These are phyloP conservation scores for Axinella damicornis DNA, from an alignment of 37 sponge, comb jelly and placozoan genomes.

Conservation along the genomic window DNA sequence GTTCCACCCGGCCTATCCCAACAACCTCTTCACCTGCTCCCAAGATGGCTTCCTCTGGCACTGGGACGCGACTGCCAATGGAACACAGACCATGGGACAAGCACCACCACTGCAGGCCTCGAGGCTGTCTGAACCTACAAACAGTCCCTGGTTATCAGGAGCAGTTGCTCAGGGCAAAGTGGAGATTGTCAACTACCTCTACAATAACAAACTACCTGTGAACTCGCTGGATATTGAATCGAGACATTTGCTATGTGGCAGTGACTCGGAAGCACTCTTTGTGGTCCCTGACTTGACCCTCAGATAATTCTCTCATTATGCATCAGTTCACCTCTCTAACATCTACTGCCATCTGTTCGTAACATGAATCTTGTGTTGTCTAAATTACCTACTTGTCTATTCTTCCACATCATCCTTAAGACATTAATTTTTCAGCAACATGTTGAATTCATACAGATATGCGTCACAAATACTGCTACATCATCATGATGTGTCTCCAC, in stretches of 20 bases:
- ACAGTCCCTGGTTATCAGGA: slow-evolving; percentile 60
- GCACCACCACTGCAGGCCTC: not conserved
- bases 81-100: no score
- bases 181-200: slow-evolving; percentile 24
- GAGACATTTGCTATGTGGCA: slow-evolving; percentile 69
- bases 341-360: no score
- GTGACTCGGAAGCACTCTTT: slow-evolving; percentile 65
- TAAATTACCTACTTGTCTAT: no score
- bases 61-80: slow-evolving; percentile 66
- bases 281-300: slow-evolving; percentile 40
- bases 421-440: no score
- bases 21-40: slow-evolving; percentile 85
- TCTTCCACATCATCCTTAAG: no score
- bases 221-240: slow-evolving; percentile 78
- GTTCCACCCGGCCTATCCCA: slow-evolving; percentile 71
- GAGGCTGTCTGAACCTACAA: not conserved
- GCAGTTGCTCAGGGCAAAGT: slow-evolving; percentile 34
- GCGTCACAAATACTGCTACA: not conserved
- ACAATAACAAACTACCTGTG: slow-evolving; percentile 49
- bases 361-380: not conserved
- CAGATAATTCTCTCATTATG: not conserved
- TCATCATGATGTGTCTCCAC: not conserved
- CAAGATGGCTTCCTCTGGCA: slow-evolving; percentile 86
- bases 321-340: not conserved
- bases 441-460: not conserved